These are phyloP conservation scores for Anas bernieri DNA, from an alignment of 2,797 vertebrate genomes.

Conservation along the genomic window DNA sequence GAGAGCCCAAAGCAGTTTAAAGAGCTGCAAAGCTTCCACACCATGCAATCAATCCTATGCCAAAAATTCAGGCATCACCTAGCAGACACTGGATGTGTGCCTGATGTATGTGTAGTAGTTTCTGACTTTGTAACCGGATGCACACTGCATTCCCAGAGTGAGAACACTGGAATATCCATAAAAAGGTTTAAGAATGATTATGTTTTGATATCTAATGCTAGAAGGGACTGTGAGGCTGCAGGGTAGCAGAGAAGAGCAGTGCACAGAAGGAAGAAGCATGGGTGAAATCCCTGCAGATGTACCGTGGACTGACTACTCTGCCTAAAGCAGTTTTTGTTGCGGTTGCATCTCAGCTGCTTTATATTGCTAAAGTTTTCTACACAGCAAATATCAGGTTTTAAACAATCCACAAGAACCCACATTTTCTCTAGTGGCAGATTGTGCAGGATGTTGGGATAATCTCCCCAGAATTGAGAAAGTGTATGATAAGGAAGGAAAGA, in stretches of 20 bases:
- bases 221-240: accelerated
- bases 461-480: not conserved
- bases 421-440: not conserved
- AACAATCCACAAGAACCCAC: accelerated
- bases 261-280: not conserved
- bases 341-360: not conserved
- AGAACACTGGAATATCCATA: not conserved
- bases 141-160: not conserved
- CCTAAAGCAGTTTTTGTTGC: not conserved
- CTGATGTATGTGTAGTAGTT: not conserved
- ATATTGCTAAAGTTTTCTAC: not conserved
- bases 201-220: not conserved
- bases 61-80: not conserved
- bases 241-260: not conserved
- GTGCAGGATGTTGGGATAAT: not conserved
- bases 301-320: not conserved
- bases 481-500: not conserved
- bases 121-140: not conserved
- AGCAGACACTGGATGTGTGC: accelerated
- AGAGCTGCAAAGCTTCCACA: not conserved
- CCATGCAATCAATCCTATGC: accelerated
- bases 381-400: not conserved
- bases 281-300: not conserved
- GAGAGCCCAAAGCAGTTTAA: not conserved
- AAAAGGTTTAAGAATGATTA: not conserved